A percentile compares a stretch with the other conserved stretches of the same genome.
These are phyloP conservation scores for Antennarius maculatus DNA, from an alignment of 2,797 vertebrate species.

Conservation along the genomic window DNA sequence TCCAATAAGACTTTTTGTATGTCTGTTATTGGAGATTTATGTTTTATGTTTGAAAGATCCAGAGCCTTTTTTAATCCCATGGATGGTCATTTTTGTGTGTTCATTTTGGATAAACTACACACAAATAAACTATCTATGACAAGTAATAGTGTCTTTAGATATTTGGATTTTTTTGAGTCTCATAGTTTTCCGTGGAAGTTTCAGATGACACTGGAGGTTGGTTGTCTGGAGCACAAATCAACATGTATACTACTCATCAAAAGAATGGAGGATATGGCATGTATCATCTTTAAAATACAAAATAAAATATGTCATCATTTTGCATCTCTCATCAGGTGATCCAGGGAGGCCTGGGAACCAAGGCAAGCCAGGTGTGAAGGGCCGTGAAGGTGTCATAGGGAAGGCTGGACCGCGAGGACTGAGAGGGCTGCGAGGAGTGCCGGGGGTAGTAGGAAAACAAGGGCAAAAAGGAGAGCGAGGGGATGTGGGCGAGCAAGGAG, in stretches of 20 bases:
- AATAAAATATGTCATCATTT: slow-evolving; percentile 44
- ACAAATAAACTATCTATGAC: too few species aligned
- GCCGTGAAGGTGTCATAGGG: slow-evolving; percentile 88
- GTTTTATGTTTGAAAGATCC: neutral
- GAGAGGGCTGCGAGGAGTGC: slow-evolving; percentile 84
- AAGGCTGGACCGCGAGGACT: slow-evolving; percentile 90
- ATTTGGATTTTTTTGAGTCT: too few species aligned
- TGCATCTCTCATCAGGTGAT: slow-evolving; percentile 79
- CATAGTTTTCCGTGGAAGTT: too few species aligned
- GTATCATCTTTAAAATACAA: neutral
- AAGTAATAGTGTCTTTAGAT: too few species aligned
- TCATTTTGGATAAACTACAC: too few species aligned
- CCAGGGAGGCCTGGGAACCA: slow-evolving; percentile 87
- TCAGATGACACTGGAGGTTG: too few species aligned
- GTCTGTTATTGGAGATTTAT: neutral
- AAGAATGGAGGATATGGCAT: too few species aligned
- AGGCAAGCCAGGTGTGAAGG: slow-evolving; percentile 89
- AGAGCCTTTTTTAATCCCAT: too few species aligned
- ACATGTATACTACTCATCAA: too few species aligned
- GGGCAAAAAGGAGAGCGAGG: slow-evolving; percentile 89
- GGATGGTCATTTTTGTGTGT: too few species aligned
- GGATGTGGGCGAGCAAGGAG: slow-evolving; percentile 82
- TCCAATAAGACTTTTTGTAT: neutral
- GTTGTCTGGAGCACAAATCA: too few species aligned
- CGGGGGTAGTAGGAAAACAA: slow-evolving; percentile 78